Conservation (phyloP, 2,113 vertebrate species). For the Laticauda colubrina region DNA sequence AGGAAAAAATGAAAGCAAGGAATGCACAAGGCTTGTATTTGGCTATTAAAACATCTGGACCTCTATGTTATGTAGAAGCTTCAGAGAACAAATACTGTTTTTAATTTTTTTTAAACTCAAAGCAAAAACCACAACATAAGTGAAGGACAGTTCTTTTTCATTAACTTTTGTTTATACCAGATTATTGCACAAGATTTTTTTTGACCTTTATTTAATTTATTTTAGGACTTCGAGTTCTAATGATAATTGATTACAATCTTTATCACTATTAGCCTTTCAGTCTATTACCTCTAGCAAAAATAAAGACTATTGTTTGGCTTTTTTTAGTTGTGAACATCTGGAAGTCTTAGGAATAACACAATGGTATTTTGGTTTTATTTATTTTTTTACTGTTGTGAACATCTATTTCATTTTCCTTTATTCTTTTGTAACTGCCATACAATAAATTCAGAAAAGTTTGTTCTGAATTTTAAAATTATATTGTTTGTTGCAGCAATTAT, state of each 20-base stretch:
- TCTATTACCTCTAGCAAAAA: constrained; percentile 59
- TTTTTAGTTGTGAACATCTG: constrained; percentile 61
- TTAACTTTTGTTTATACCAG: constrained; percentile 70
- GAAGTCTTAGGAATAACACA: constrained; percentile 50
- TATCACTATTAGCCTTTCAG: constrained; percentile 63
- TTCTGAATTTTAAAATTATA: constrained; percentile 49
- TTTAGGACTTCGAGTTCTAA: constrained; percentile 68
- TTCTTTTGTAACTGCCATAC: constrained; percentile 57
- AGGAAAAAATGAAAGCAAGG: constrained; percentile 53
- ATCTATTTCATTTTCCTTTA: constrained; percentile 61
- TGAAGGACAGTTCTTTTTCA: constrained; percentile 65
- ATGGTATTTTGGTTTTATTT: constrained; percentile 38
- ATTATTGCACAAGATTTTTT: constrained; percentile 67
- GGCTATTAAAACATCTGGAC: constrained; percentile 59
- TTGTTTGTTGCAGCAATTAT: constrained; percentile 19
- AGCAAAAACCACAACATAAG: constrained; percentile 64
- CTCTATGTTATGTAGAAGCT: constrained; percentile 55
- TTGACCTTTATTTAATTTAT: constrained; percentile 72
- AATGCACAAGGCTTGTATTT: constrained; percentile 58
- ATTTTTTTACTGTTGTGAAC: constrained; percentile 54
- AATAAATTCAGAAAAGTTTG: constrained; percentile 57
- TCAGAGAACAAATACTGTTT: constrained; percentile 63
- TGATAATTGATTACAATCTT: constrained; percentile 65
- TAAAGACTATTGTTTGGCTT: constrained; percentile 63
- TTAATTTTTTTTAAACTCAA: constrained; percentile 55